Evolutionary conservation across 1,140 invertebrate species (phyloP).

Genomic region (Charaxes varanes): DNA sequence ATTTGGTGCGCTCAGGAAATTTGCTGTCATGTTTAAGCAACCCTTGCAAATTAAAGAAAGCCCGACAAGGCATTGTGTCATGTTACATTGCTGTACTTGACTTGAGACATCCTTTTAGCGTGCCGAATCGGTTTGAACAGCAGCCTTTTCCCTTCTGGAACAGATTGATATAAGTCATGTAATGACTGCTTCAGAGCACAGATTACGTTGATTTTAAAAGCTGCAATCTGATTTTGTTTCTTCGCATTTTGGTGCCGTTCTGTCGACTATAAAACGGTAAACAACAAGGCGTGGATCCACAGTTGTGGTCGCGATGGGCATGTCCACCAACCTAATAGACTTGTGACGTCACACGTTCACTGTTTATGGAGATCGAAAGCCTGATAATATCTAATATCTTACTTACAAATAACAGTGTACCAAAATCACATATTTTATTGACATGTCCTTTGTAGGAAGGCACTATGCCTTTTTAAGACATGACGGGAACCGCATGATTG

Average conservation of each 20-base stretch:
- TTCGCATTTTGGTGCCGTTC: slow-evolving; percentile 54
- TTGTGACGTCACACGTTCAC: too few species aligned
- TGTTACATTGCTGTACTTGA: slow-evolving; percentile 21
- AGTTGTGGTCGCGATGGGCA: too few species aligned
- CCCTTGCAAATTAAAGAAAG: slow-evolving; percentile 13
- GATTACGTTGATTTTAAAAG: slow-evolving; percentile 56
- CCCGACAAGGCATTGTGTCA: slow-evolving; percentile 12
- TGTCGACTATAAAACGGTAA: slow-evolving; percentile 28
- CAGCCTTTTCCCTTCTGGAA: slow-evolving; percentile 25
- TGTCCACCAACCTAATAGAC: too few species aligned
- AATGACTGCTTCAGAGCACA: slow-evolving; percentile 34
- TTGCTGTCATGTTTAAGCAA: slow-evolving; percentile 7
- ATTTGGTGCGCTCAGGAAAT: slow-evolving; percentile 7
- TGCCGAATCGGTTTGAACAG: slow-evolving; percentile 24
- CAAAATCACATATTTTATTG: too few species aligned
- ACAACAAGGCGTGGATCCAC: too few species aligned
- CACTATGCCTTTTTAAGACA: too few species aligned
- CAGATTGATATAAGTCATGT: slow-evolving; percentile 27
- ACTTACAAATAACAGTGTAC: too few species aligned
- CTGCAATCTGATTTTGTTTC: slow-evolving; percentile 60
- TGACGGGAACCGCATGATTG: too few species aligned
- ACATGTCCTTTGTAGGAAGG: too few species aligned
- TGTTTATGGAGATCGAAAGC: too few species aligned
- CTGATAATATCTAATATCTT: too few species aligned
- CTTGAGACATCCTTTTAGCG: slow-evolving; percentile 24